Evolutionary conservation across 2,888 invertebrate species (phyloP), one percentile per base, ranked within the genome.

Genomic region (Dinocampus coccinellae): DNA sequence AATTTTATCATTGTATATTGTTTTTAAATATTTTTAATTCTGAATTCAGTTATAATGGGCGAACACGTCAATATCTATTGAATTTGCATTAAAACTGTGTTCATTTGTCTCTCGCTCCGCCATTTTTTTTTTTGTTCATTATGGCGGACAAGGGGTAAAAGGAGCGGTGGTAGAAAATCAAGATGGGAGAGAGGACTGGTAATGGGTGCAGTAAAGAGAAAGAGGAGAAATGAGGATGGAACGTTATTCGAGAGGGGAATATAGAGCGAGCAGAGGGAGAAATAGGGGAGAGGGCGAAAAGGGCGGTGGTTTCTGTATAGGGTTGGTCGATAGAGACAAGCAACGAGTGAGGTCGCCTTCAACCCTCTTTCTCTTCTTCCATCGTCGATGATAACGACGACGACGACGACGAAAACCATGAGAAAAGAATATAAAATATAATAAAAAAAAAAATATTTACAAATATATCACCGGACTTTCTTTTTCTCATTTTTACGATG

Each of bases 141-240:
- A 39, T 11, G 20, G 29, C 13, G 52, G 55, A 29, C 13, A 33
- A 34, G 76, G 61, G 68, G 66, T 65, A 72, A 63, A 62, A 55
- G 64, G 62, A 60, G n/a, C 68, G 26, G 69, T 69, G 70, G 73
- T 75, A 74, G 73, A 77, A 78, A 79, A 78, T 75, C 79, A 79
- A 80, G 81, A 80, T 82, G 81, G 81, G n/a, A n/a, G n/a, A 78
- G 78, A 80, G 75, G 76, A 78, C 76, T 77, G 73, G 78, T 78
- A 76, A 79, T 78, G 74, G 77, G 72, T 74, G 75, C 78, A 68
- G 69, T 33, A 73, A 66, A 67, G 73, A 67, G 73, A 66, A 72
- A 72, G 71, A 70, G 57, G 47, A 66, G 55, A 47, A 69, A 67
- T 68, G 63, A 47, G 70, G 70, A 74, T 78, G 64, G 62, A 33